Conservation (phyloP, 2,797 vertebrate genomes). For the Anguilla marmorata region DNA sequence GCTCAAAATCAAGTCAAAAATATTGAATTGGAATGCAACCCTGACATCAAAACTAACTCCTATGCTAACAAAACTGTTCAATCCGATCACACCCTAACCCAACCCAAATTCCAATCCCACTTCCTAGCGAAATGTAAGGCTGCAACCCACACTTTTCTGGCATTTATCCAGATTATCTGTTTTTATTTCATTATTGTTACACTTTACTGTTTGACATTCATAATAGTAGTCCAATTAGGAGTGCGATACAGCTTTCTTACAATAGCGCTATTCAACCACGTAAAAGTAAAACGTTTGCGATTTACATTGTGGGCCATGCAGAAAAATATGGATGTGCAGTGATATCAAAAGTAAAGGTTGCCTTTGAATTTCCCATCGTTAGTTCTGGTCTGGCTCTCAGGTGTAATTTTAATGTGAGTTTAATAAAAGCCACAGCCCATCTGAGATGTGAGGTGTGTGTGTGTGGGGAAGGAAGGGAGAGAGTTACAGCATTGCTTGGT, state of each 20-base stretch:
- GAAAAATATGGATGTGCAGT: not conserved
- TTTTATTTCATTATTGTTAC: not conserved
- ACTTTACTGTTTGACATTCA: not conserved
- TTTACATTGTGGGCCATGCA: not conserved
- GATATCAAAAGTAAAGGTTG: not conserved
- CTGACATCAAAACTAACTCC: not conserved
- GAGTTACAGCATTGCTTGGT: constrained; percentile 40
- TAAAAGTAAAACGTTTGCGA: not conserved
- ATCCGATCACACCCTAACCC: not conserved
- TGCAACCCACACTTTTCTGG: too few relatives aligned
- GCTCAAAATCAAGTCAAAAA: not conserved
- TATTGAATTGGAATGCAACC: not conserved
- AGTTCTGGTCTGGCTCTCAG: not conserved
- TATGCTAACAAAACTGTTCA: not conserved
- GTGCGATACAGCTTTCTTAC: not conserved
- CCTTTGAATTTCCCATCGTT: not conserved
- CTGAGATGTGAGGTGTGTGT: constrained; percentile 23
- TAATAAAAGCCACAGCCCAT: constrained; percentile 52
- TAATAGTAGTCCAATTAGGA: not conserved
- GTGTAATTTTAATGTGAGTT: constrained; percentile 33
- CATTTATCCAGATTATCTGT: too few relatives aligned
- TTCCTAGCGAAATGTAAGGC: too few relatives aligned
- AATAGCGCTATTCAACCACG: too few relatives aligned
- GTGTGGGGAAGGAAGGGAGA: not conserved
- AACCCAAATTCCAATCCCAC: not conserved